Percentiles rank a stretch among this genome's conserved stretches.
Evolutionary conservation across 2,888 invertebrate species (phyloP).

Genomic region (Gerosis bhagava): DNA sequence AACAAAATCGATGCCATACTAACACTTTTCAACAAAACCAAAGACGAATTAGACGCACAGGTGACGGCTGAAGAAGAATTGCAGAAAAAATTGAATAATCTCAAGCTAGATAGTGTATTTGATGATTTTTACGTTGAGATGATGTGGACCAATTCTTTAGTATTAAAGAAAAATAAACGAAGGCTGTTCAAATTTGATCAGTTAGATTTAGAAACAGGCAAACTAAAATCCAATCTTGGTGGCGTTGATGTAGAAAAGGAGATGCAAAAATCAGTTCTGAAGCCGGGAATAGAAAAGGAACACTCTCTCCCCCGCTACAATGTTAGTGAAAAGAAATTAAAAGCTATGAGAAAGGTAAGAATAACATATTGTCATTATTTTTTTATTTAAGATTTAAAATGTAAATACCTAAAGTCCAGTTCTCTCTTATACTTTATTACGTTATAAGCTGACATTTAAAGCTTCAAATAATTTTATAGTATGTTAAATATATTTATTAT

Average conservation of each 20-base stretch:
- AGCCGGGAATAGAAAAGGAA: conserved; percentile 85
- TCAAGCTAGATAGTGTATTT: conserved; percentile 59
- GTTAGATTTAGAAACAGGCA: conserved; percentile 61
- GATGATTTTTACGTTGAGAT: conserved; percentile 69
- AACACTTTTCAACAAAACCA: conserved; percentile 59
- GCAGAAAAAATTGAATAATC: conserved; percentile 52
- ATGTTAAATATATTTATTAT: too few species aligned
- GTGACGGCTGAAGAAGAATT: conserved; percentile 51
- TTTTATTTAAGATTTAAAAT: too few species aligned
- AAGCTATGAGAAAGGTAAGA: conserved; percentile 79
- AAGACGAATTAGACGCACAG: conserved; percentile 56
- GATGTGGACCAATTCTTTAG: conserved; percentile 59
- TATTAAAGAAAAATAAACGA: conserved; percentile 44
- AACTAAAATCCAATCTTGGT: conserved; percentile 65
- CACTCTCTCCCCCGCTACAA: conserved; percentile 82
- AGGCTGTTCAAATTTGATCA: conserved; percentile 64
- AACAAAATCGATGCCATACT: conserved; percentile 53
- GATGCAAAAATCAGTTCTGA: conserved; percentile 84
- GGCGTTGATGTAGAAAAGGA: conserved; percentile 77
- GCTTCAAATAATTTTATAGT: too few species aligned
- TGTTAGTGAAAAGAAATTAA: conserved; percentile 80
- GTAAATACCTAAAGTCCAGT: too few species aligned
- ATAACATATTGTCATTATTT: too few species aligned
- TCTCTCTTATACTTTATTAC: too few species aligned
- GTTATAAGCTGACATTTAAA: too few species aligned